Conservation (phyloP, 2,888 invertebrate species). For the Coremacera marginata region DNA sequence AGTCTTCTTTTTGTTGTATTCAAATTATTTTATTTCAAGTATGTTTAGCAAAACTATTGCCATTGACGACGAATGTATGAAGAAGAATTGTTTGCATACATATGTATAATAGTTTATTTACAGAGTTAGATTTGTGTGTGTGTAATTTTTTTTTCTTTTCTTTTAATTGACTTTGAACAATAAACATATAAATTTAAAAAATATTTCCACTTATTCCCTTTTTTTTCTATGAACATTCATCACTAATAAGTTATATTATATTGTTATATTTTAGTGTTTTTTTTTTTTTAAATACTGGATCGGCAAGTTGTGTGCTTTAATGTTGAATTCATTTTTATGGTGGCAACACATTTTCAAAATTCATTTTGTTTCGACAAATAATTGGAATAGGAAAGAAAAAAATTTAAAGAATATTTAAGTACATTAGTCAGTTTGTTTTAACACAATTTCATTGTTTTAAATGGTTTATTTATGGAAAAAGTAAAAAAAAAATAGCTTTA, state of each 20-base stretch:
- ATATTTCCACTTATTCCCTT: no score
- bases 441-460: no score
- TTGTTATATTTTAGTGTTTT: background rate
- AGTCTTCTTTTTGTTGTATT: background rate
- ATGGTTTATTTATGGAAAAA: no score
- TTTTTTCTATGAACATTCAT: no score
- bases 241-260: no score
- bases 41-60: background rate
- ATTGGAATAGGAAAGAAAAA: slow-evolving; percentile 4
- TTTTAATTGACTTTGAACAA: no score
- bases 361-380: background rate
- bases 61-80: background rate
- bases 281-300: slow-evolving; percentile 59
- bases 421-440: background rate
- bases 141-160: no score
- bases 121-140: background rate
- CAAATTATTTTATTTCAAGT: background rate
- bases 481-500: no score
- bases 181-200: background rate
- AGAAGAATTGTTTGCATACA: background rate
- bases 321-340: background rate
- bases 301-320: slow-evolving; percentile 56
- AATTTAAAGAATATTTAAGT: background rate
- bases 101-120: background rate
- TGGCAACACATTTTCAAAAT: background rate